A percentile compares a stretch with the other conserved stretches of the same genome.
phyloP scores from a whole-genome alignment of 2,113 vertebrate species.

The Triplophysa rosa region DNA sequence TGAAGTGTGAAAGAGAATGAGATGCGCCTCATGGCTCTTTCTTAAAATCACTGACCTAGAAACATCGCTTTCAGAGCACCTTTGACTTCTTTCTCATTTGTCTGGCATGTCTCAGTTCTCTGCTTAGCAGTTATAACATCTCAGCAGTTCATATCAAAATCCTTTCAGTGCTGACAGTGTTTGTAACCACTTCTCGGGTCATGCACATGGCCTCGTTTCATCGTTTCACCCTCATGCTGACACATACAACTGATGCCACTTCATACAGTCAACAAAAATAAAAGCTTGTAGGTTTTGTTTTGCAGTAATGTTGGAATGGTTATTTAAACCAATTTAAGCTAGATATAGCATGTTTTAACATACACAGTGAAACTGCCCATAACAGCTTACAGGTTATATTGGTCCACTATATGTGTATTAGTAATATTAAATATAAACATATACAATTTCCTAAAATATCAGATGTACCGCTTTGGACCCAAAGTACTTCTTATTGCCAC shows the following conservation, averaged over 20 bases:
- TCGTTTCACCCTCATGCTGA: conserved; percentile 1
- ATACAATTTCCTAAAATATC: too few relatives aligned
- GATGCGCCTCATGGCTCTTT: conserved; percentile 23
- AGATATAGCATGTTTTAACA: too few relatives aligned
- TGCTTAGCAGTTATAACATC: conserved; percentile 11
- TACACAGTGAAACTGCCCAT: too few relatives aligned
- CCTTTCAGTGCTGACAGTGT: conserved; percentile 4
- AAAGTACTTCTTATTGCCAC: too few relatives aligned
- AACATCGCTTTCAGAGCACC: conserved; percentile 25
- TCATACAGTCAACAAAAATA: not conserved
- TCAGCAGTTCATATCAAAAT: conserved; percentile 24
- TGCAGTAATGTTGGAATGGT: not conserved
- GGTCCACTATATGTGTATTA: too few relatives aligned
- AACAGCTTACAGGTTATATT: too few relatives aligned
- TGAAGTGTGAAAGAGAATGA: conserved; percentile 41
- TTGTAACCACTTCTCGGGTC: not conserved
- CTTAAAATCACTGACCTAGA: conserved; percentile 43
- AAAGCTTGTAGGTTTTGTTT: not conserved
- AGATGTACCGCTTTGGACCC: too few relatives aligned
- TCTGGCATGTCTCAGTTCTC: conserved; percentile 18
- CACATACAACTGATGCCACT: not conserved
- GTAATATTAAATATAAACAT: too few relatives aligned
- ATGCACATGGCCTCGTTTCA: not conserved
- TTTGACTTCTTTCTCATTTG: conserved; percentile 39
- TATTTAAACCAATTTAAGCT: too few relatives aligned